Base-by-base conservation (phyloP, 1,140 invertebrate species). In the Heterodera carotae region DNA sequence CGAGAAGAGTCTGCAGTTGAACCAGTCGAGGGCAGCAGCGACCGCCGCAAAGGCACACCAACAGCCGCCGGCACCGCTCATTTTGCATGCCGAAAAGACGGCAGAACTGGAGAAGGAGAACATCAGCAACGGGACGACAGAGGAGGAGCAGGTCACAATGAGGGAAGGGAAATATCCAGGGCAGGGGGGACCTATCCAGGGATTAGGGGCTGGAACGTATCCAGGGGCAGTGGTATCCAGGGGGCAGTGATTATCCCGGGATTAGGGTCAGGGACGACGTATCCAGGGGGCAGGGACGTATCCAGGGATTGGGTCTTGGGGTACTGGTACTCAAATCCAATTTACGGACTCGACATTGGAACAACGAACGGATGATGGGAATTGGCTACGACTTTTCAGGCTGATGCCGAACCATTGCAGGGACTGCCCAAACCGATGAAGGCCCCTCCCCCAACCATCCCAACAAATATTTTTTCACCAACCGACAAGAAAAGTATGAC, bases 401-500 rank as follows among this genome's bases (percentile, higher is more conserved):
- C 43, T 27, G 25, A 36, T 22, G 27, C 2, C 18, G 29, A 76
- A 76, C 33, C 72, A 10, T 7, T 59, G 18, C 36, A 34, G 62
- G 76, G 80, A 62, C 69, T 77, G 62, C 78, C 79, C n/a, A 75
- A 81, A 74, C 72, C 56, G 33, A 80, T 86, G 48, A 87, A 85
- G 77, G 86, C 86, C 15, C 86, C 86, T 2, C 85, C 86, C 29
- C 86, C 86, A 22, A 62, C 64, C 22, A 87, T 88, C 62, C 85
- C 85, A n/a, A 76, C 81, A 18, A 83, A 83, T 36, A 69, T 88
- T n/a, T 88, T 88, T 67, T 88, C 86, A 0, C 86, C 86, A 0
- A 87, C 85, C 6, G 87, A 88, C 72, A 68, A 71, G 18, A 88
- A 88, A 76, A 82, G 79, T 6, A 87, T 88, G 85, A 79, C 83